Conservation (phyloP, 2,113 vertebrate genomes). For the Nanorana parkeri region DNA sequence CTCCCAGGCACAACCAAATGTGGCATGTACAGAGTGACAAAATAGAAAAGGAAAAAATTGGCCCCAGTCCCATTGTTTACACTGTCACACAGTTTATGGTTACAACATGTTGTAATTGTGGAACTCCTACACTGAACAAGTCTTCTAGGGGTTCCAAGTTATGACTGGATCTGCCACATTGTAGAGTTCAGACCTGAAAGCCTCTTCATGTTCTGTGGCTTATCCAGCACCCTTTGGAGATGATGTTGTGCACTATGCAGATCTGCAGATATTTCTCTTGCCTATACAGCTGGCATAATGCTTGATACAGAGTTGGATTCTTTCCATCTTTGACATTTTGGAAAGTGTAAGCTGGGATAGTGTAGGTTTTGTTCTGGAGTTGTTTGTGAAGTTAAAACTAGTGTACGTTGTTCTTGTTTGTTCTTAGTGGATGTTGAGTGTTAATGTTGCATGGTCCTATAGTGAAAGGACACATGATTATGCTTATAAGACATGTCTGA, state of each 20-base stretch:
- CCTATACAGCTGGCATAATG: neutral
- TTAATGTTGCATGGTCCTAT: neutral
- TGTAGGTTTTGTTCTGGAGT: neutral
- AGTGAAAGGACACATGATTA: constrained; percentile 5
- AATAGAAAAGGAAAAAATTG: too few species aligned
- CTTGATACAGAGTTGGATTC: neutral
- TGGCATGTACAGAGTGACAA: too few species aligned
- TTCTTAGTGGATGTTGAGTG: neutral
- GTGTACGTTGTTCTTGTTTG: constrained; percentile 11
- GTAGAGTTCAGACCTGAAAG: too few species aligned
- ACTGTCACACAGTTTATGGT: too few species aligned
- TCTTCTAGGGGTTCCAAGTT: too few species aligned
- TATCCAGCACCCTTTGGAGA: neutral
- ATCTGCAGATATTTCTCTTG: neutral
- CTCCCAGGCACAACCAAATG: too few species aligned
- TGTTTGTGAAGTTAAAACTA: constrained; percentile 12
- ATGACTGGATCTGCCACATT: too few species aligned
- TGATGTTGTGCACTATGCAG: neutral
- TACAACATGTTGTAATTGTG: too few species aligned
- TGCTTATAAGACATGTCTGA: neutral
- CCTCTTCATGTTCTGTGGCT: neutral
- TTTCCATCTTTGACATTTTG: neutral
- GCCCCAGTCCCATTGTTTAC: too few species aligned
- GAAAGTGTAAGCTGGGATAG: neutral
- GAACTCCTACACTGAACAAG: too few species aligned